Evolutionary conservation across 2,888 invertebrate species (phyloP).

Genomic region (Orthonevra nobilis): DNA sequence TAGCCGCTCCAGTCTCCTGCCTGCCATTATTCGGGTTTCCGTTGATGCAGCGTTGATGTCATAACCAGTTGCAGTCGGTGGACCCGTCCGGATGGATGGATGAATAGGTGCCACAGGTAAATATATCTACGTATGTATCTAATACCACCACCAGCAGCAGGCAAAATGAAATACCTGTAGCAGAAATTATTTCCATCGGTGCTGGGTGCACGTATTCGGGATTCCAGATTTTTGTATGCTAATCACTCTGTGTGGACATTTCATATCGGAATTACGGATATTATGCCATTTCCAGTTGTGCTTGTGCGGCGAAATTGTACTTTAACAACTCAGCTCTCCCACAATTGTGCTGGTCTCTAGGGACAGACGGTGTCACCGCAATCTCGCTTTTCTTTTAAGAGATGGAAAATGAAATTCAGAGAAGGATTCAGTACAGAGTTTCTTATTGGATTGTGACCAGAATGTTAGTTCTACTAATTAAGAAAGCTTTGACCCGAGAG

Average conservation of each 20-base stretch:
- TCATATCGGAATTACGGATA: slow-evolving; percentile 71
- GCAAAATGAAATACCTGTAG: slow-evolving; percentile 58
- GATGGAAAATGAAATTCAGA: not conserved
- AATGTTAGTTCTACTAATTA: slow-evolving; percentile 16
- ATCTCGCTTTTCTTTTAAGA: no score
- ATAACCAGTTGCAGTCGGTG: slow-evolving; percentile 39
- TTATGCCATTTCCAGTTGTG: slow-evolving; percentile 51
- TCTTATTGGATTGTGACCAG: slow-evolving; percentile 24
- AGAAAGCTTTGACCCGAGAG: not conserved
- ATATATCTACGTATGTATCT: slow-evolving; percentile 65
- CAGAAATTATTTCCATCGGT: slow-evolving; percentile 67
- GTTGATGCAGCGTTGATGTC: slow-evolving; percentile 48
- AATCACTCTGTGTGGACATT: slow-evolving; percentile 72
- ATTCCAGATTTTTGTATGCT: slow-evolving; percentile 73
- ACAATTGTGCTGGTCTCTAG: no score
- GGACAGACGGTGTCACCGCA: no score
- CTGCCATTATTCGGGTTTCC: slow-evolving; percentile 22
- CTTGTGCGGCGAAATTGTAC: slow-evolving; percentile 38
- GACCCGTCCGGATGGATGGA: slow-evolving; percentile 5
- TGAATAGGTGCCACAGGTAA: slow-evolving; percentile 60
- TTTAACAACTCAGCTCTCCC: slow-evolving; percentile 31
- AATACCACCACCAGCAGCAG: slow-evolving; percentile 56
- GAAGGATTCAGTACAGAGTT: not conserved
- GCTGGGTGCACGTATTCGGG: slow-evolving; percentile 73
- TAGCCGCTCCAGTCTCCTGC: not conserved